Percentiles rank a stretch among this genome's conserved stretches.
Evolutionary conservation across 2,797 vertebrate genomes (phyloP).

Genomic region (Varecia variegata): DNA sequence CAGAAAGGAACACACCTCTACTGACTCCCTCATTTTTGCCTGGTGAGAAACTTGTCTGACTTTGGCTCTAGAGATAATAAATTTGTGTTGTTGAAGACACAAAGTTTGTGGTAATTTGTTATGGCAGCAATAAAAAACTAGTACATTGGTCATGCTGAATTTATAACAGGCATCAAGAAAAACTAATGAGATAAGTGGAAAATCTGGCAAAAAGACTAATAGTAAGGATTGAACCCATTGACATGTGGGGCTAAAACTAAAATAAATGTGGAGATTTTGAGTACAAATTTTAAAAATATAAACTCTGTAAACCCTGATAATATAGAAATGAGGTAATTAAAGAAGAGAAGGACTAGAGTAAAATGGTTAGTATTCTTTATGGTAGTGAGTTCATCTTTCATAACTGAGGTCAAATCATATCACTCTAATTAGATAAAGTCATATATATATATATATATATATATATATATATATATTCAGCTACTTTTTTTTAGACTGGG

Average conservation of each 20-base stretch:
- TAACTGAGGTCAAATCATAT: not conserved
- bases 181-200: not conserved
- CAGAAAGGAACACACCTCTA: not conserved
- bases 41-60: not conserved
- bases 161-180: not conserved
- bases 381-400: not conserved
- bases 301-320: not conserved
- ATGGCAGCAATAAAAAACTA: not conserved
- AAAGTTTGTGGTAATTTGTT: not conserved
- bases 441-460: too few species aligned
- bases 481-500: too few species aligned
- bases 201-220: not conserved
- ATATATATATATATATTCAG: too few species aligned
- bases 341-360: not conserved
- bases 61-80: not conserved
- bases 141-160: not conserved
- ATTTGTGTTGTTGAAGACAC: not conserved
- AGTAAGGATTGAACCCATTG: not conserved
- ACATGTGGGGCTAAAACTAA: not conserved
- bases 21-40: not conserved
- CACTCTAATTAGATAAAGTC: not conserved
- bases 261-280: not conserved
- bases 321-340: slow-evolving; percentile 15
- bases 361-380: not conserved
- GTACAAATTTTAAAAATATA: not conserved